Conservation (phyloP, 2,797 vertebrate species). For the Trachurus trachurus region DNA sequence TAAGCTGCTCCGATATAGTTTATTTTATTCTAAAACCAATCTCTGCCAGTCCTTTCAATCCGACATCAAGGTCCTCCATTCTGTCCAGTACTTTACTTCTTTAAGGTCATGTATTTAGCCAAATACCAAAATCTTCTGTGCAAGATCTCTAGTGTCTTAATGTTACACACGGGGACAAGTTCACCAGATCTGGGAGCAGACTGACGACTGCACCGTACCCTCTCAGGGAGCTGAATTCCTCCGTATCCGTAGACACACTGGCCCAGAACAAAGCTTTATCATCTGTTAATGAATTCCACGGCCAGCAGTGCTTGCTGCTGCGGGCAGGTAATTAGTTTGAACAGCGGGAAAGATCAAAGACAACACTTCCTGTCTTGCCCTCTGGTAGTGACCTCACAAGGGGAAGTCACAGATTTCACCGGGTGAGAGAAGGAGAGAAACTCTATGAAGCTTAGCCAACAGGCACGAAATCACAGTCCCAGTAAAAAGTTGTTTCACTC, state of each 20-base stretch:
- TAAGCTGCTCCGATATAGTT: not conserved
- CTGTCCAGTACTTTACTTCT: not conserved
- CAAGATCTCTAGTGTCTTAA: not conserved
- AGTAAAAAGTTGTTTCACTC: constrained; percentile 7
- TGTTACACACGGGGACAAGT: constrained; percentile 17
- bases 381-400: constrained; percentile 74
- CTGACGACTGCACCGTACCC: not conserved
- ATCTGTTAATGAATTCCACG: constrained; percentile 76
- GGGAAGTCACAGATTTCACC: constrained; percentile 70
- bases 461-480: constrained; percentile 17
- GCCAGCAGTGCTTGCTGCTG: constrained; percentile 64
- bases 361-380: constrained; percentile 68
- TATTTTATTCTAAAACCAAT: not conserved
- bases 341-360: constrained; percentile 81
- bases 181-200: constrained; percentile 37
- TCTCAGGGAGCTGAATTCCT: constrained; percentile 53
- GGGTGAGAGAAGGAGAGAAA: constrained; percentile 41
- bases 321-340: constrained; percentile 82
- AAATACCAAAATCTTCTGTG: constrained; percentile 7
- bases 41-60: not conserved
- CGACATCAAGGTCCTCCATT: not conserved
- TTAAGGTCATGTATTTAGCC: not conserved
- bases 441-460: constrained; percentile 24
- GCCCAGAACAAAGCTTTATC: constrained; percentile 70
- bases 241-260: constrained; percentile 46